These are phyloP conservation scores for Scaptomyza parva DNA, from an alignment of 2,888 invertebrate species.

Conservation along the genomic window DNA sequence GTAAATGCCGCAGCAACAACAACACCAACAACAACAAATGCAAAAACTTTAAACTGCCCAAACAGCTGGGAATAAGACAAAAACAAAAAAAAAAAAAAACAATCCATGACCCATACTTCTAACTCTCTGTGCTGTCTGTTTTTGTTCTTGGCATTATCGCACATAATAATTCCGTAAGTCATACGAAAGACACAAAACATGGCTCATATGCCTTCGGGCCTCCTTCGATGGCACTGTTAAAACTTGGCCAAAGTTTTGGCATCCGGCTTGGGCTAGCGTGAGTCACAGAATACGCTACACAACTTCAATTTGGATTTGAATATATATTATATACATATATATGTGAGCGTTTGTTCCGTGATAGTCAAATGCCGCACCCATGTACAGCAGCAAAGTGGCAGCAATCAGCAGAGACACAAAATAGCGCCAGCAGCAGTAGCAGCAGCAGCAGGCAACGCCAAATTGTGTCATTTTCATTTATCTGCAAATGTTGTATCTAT, in stretches of 20 bases:
- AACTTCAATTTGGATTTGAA: slow-evolving; percentile 1
- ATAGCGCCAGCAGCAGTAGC: slow-evolving; percentile 31
- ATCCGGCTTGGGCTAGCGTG: background rate
- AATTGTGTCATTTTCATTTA: slow-evolving; percentile 74
- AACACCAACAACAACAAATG: slow-evolving; percentile 52
- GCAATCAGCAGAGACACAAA: slow-evolving; percentile 33
- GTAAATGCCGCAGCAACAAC: slow-evolving; percentile 63
- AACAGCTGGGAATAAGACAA: slow-evolving; percentile 44
- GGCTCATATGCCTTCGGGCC: slow-evolving; percentile 23
- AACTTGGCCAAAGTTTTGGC: slow-evolving; percentile 8
- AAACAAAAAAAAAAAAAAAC: background rate
- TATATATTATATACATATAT: too few relatives aligned
- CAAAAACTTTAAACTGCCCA: slow-evolving; percentile 77
- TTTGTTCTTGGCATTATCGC: slow-evolving; percentile 63
- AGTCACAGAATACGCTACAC: slow-evolving; percentile 8
- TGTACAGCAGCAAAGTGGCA: slow-evolving; percentile 38
- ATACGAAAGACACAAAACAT: slow-evolving; percentile 41
- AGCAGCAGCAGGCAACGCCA: slow-evolving; percentile 36
- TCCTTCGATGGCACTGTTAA: background rate
- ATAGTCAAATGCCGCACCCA: slow-evolving; percentile 29
- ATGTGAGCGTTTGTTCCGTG: background rate
- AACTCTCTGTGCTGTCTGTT: slow-evolving; percentile 4
- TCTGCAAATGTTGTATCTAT: slow-evolving; percentile 50
- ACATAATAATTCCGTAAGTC: slow-evolving; percentile 69
- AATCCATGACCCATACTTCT: slow-evolving; percentile 8